Percentiles rank a stretch among this genome's conserved stretches.
phyloP scores from a whole-genome alignment of 2,888 invertebrate species.

The Embidobia sp. region DNA sequence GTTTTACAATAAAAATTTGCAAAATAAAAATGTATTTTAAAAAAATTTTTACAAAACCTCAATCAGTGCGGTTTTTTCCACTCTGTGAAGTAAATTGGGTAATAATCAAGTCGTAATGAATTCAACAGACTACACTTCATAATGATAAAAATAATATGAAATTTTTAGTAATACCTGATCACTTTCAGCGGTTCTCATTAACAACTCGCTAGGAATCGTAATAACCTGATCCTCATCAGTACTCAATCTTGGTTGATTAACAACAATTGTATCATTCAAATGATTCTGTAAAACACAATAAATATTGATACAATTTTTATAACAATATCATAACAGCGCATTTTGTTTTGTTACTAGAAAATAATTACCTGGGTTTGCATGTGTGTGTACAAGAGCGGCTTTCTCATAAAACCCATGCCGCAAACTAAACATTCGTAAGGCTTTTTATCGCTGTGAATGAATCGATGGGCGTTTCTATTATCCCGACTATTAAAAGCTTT shows the following conservation, averaged over 20 bases:
- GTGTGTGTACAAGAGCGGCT: conserved; percentile 89
- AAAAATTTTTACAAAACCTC: too few species aligned
- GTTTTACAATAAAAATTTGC: too few species aligned
- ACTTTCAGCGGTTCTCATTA: conserved; percentile 75
- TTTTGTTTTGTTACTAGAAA: too few species aligned
- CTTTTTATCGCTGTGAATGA: conserved; percentile 92
- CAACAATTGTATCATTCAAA: conserved; percentile 90
- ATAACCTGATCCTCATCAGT: conserved; percentile 83
- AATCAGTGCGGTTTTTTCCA: too few species aligned
- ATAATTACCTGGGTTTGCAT: conserved; percentile 85
- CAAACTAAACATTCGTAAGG: conserved; percentile 92
- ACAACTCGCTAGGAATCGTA: conserved; percentile 78
- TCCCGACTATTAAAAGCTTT: conserved; percentile 92
- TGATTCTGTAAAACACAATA: conserved; percentile 84
- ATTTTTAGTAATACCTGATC: conserved; percentile 69
- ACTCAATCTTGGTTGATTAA: conserved; percentile 90
- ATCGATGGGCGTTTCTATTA: conserved; percentile 92
- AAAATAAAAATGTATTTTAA: too few species aligned
- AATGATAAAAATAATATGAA: too few species aligned
- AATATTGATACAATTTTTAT: too few species aligned
- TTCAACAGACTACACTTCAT: too few species aligned
- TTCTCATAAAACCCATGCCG: conserved; percentile 92
- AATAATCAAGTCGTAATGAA: too few species aligned
- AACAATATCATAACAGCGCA: too few species aligned
- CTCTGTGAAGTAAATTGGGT: too few species aligned